A percentile compares a stretch with the other conserved stretches of the same genome.
phyloP scores from a whole-genome alignment of 2,888 invertebrate species.

The Chelonus formosanus region DNA sequence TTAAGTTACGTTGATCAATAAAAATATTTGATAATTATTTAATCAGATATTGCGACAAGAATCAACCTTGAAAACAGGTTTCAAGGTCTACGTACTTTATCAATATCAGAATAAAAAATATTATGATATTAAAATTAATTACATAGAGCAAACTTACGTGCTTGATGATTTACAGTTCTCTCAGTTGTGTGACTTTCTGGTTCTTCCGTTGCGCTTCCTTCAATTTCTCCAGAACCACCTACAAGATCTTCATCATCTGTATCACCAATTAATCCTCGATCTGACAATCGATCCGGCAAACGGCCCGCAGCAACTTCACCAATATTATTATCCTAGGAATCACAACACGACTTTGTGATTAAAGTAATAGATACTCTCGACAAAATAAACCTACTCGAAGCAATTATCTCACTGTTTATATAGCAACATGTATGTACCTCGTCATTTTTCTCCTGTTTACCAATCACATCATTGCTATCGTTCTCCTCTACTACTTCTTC shows the following conservation, averaged over 20 bases:
- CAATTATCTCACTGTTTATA: constrained; percentile 5
- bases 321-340: constrained; percentile 42
- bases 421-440: constrained; percentile 13
- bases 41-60: not conserved
- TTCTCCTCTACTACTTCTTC: constrained; percentile 13
- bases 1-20: too few relatives aligned
- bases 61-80: not conserved
- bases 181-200: constrained; percentile 21
- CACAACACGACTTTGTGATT: not conserved
- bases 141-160: constrained; percentile 40
- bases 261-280: constrained; percentile 32
- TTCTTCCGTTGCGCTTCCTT: constrained; percentile 50
- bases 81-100: too few relatives aligned
- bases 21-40: too few relatives aligned
- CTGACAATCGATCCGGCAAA: constrained; percentile 26
- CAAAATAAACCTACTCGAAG: not conserved
- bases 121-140: constrained; percentile 15
- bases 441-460: constrained; percentile 29
- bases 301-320: constrained; percentile 42
- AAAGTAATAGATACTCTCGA: not conserved
- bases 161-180: constrained; percentile 27
- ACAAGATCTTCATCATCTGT: constrained; percentile 55
- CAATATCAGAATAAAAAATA: not conserved
- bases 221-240: constrained; percentile 56
- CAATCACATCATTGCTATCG: constrained; percentile 17